phyloP scores from a whole-genome alignment of 2,888 invertebrate genomes.

The Caenorhabditis sp. region DNA sequence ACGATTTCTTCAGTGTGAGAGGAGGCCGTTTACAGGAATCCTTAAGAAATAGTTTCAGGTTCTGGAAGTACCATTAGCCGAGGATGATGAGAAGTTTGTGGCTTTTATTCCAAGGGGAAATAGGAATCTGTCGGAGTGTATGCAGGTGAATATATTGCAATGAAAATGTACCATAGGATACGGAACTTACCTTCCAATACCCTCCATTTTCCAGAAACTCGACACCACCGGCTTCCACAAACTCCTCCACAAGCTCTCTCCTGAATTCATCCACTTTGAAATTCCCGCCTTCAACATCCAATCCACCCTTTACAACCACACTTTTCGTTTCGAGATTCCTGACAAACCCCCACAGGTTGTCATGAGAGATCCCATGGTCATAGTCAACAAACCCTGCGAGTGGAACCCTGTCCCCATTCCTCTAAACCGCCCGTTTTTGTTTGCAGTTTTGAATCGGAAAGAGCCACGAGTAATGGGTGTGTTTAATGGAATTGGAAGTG shows the following conservation, averaged over 20 bases:
- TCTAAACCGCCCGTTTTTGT: neutral
- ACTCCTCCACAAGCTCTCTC: neutral
- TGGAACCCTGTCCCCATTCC: neutral
- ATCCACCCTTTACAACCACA: neutral
- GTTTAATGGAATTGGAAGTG: neutral
- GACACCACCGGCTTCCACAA: neutral
- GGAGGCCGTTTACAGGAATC: neutral
- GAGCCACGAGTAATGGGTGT: neutral
- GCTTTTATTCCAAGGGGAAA: neutral
- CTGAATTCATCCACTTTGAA: neutral
- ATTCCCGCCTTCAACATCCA: neutral
- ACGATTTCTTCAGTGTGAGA: neutral
- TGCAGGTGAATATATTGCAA: neutral
- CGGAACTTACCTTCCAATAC: neutral
- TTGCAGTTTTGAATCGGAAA: neutral
- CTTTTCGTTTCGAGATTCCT: neutral
- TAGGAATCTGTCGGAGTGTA: neutral
- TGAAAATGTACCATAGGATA: no score
- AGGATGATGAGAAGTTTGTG: neutral
- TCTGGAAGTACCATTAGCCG: neutral
- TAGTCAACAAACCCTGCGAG: slow-evolving; percentile 2
- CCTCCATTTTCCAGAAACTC: neutral
- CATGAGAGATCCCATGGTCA: neutral
- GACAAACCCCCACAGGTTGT: neutral
- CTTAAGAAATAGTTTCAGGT: neutral